These are phyloP conservation scores for Ectemnius cavifrons DNA, from an alignment of 2,888 invertebrate species.

Conservation along the genomic window DNA sequence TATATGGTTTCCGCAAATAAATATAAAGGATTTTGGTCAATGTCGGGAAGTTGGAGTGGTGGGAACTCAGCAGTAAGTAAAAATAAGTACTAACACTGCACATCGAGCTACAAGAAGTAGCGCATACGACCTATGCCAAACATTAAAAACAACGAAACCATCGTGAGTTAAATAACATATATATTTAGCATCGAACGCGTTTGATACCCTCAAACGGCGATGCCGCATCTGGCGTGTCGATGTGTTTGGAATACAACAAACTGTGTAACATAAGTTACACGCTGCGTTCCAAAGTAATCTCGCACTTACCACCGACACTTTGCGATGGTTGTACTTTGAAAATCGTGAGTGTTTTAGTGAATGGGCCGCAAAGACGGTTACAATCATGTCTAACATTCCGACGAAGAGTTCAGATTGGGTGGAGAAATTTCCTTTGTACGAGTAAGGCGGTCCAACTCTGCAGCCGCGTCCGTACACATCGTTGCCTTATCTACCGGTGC, in stretches of 20 bases:
- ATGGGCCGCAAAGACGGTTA: slow-evolving; percentile 45
- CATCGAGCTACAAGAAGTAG: slow-evolving; percentile 14
- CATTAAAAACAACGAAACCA: background rate
- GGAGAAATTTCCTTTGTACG: slow-evolving; percentile 82
- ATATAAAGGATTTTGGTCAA: too few species aligned
- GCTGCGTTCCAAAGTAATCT: too few species aligned
- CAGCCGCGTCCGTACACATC: slow-evolving; percentile 93
- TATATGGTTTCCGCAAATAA: too few species aligned
- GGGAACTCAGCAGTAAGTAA: too few species aligned
- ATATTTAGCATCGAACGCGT: background rate
- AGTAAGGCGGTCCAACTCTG: slow-evolving; percentile 93
- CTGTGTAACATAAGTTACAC: too few species aligned
- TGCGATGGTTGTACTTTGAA: too few species aligned
- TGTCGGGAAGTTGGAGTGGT: too few species aligned
- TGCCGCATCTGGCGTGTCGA: background rate
- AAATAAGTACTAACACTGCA: slow-evolving; percentile 3
- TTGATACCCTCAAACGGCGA: slow-evolving; percentile 16
- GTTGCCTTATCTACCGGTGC: slow-evolving; percentile 84
- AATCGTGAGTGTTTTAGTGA: slow-evolving; percentile 4
- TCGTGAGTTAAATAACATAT: slow-evolving; percentile 8
- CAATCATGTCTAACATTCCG: slow-evolving; percentile 64
- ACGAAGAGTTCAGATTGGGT: slow-evolving; percentile 70
- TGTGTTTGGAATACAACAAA: too few species aligned
- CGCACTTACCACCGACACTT: too few species aligned
- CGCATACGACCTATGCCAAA: slow-evolving; percentile 1